phyloP scores from a whole-genome alignment of 1,140 invertebrate species.

The Euglossa dilemma region DNA sequence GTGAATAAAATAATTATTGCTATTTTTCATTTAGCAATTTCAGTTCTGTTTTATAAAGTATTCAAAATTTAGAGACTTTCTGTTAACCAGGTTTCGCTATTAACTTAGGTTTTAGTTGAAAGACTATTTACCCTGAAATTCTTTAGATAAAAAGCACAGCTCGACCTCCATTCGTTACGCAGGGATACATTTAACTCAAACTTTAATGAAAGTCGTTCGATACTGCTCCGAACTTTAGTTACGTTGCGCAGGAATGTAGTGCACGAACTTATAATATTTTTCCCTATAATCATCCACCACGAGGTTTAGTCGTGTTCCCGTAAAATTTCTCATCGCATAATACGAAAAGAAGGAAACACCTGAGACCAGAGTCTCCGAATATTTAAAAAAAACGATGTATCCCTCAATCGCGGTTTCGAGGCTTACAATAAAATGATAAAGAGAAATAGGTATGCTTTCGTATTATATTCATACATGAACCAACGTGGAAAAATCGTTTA shows the following conservation, averaged over 20 bases:
- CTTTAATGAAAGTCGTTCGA: conserved; percentile 12
- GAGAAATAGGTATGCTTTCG: too few relatives aligned
- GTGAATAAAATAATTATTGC: too few relatives aligned
- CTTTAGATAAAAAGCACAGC: too few relatives aligned
- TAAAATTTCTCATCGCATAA: neutral
- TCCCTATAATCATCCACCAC: conserved; percentile 21
- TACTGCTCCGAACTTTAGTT: conserved; percentile 16
- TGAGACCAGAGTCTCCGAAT: conserved; percentile 5
- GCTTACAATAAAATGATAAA: too few relatives aligned
- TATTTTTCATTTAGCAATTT: too few relatives aligned
- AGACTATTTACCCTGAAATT: too few relatives aligned
- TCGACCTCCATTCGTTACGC: neutral
- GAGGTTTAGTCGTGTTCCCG: neutral
- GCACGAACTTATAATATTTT: conserved; percentile 28
- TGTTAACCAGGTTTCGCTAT: too few relatives aligned
- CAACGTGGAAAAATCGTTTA: too few relatives aligned
- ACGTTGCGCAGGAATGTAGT: neutral
- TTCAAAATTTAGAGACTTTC: too few relatives aligned
- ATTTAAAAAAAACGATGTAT: neutral
- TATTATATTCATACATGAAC: too few relatives aligned
- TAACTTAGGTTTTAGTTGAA: too few relatives aligned
- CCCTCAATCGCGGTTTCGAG: neutral
- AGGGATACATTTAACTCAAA: conserved; percentile 28
- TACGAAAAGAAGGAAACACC: conserved; percentile 3
- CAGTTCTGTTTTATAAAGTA: too few relatives aligned